These are phyloP conservation scores for Phenacoccus solenopsis DNA, from an alignment of 1,140 invertebrate genomes.

Conservation along the genomic window DNA sequence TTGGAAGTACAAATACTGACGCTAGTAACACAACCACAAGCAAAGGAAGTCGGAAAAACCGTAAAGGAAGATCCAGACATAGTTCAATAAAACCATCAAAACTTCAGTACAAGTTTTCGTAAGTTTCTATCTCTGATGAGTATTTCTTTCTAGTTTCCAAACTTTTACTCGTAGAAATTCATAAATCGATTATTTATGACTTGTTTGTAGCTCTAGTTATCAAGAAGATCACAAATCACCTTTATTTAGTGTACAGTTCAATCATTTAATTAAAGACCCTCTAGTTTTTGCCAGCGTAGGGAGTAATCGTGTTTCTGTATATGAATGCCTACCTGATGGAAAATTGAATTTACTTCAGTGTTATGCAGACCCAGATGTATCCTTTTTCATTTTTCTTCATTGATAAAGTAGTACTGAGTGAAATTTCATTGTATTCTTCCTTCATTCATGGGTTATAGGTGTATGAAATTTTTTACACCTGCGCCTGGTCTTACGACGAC, in stretches of 20 bases:
- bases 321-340: conserved; percentile 62
- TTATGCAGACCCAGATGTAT: conserved; percentile 85
- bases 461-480: conserved; percentile 94
- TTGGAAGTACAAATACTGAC: conserved; percentile 70
- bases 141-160: too few species aligned
- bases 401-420: too few species aligned
- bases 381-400: conserved; percentile 29
- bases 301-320: conserved; percentile 84
- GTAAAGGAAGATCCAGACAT: conserved; percentile 47
- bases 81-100: conserved; percentile 47
- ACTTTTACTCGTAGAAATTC: too few species aligned
- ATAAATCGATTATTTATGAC: too few species aligned
- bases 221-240: conserved; percentile 90
- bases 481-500: conserved; percentile 78
- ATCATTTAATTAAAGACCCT: conserved; percentile 70
- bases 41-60: conserved; percentile 46
- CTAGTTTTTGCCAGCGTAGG: conserved; percentile 93
- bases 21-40: conserved; percentile 73
- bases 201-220: too few species aligned
- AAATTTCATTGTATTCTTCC: not conserved
- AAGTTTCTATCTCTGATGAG: too few species aligned
- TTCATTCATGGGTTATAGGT: conserved; percentile 39
- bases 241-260: conserved; percentile 87
- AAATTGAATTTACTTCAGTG: conserved; percentile 76
- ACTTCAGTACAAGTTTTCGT: conserved; percentile 66